These are phyloP conservation scores for Zoanthus sociatus DNA, from an alignment of 92 coral and sea anemone genomes.

Conservation along the genomic window DNA sequence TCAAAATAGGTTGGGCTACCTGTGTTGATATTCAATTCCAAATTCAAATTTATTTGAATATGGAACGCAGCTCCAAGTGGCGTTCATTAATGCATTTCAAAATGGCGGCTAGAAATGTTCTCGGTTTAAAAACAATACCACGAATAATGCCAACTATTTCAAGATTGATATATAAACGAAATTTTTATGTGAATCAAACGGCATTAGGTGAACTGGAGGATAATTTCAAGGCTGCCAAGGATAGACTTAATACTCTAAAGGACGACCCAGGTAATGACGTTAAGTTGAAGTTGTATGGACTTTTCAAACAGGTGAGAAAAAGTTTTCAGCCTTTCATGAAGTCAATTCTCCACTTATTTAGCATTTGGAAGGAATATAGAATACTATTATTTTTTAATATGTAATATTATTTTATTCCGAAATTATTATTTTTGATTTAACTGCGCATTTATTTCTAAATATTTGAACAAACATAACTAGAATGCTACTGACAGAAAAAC, in stretches of 20 bases:
- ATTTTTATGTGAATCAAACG: slow-evolving; percentile 54
- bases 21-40: too few species aligned
- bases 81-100: slow-evolving; percentile 15
- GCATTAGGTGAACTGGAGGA: slow-evolving; percentile 53
- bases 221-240: slow-evolving; percentile 83
- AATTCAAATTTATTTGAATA: too few species aligned
- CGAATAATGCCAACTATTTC: slow-evolving; percentile 25
- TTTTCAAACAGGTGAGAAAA: slow-evolving; percentile 88
- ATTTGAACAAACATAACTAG: too few species aligned
- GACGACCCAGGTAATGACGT: slow-evolving; percentile 97
- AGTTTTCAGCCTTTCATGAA: neutral
- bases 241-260: slow-evolving; percentile 78
- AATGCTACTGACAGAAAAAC: too few species aligned
- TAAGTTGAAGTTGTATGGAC: slow-evolving; percentile 92
- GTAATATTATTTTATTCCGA: too few species aligned
- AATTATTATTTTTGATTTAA: too few species aligned
- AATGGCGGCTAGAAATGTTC: slow-evolving; percentile 66
- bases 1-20: too few species aligned
- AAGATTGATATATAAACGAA: slow-evolving; percentile 52
- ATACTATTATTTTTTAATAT: too few species aligned
- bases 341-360: too few species aligned
- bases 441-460: too few species aligned
- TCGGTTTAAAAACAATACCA: slow-evolving; percentile 13
- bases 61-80: too few species aligned
- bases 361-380: too few species aligned